Evolutionary conservation across 1,140 invertebrate genomes (phyloP).

Genomic region (Ceratina australensis): DNA sequence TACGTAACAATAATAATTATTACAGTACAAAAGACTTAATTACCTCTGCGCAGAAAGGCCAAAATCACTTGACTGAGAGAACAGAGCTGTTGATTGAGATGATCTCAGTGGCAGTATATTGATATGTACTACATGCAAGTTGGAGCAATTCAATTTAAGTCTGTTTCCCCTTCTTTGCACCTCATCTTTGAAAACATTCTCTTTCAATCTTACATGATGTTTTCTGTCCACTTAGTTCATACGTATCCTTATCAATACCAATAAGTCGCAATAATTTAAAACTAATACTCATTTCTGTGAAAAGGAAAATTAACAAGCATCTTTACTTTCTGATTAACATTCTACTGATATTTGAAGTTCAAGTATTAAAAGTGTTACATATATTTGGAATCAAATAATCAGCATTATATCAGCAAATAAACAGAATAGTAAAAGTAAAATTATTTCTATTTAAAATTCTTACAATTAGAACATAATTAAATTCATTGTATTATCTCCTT

Average conservation of each 20-base stretch:
- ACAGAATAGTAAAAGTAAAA: background rate
- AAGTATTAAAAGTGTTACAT: background rate
- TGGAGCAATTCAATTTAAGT: slow-evolving; percentile 76
- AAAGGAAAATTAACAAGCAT: background rate
- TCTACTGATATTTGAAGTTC: background rate
- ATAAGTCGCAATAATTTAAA: slow-evolving; percentile 42
- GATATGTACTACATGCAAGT: slow-evolving; percentile 66
- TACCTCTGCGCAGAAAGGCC: slow-evolving; percentile 54
- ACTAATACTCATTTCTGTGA: slow-evolving; percentile 15
- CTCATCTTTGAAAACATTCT: slow-evolving; percentile 45
- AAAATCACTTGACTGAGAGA: slow-evolving; percentile 37
- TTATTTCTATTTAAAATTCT: background rate
- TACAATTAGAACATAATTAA: background rate
- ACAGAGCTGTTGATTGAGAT: slow-evolving; percentile 45
- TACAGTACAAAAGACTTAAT: slow-evolving; percentile 23
- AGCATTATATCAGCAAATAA: no score
- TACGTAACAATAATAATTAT: background rate
- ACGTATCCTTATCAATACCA: slow-evolving; percentile 35
- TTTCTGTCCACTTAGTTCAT: slow-evolving; percentile 38
- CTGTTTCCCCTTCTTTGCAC: slow-evolving; percentile 57
- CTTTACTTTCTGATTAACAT: background rate
- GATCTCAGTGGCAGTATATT: slow-evolving; percentile 66
- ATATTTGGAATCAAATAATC: background rate
- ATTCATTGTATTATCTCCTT: slow-evolving; percentile 8
- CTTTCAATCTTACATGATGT: slow-evolving; percentile 49